phyloP scores from a whole-genome alignment of 2,888 invertebrate genomes.

The Oscheius sp. region DNA sequence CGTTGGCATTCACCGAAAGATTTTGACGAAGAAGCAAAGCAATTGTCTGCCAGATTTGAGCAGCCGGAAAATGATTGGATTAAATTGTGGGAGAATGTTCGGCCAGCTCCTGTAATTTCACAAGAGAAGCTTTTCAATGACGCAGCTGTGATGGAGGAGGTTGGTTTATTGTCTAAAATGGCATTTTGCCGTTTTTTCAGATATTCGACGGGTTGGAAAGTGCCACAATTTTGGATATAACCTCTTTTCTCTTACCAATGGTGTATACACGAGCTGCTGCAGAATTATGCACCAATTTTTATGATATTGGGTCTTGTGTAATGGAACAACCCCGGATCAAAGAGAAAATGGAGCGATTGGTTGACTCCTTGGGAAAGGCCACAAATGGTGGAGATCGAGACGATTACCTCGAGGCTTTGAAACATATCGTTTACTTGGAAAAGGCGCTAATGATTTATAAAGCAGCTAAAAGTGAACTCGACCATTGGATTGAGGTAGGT shows the following conservation, averaged over 20 bases:
- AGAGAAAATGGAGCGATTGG: conserved; percentile 7
- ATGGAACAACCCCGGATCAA: neutral
- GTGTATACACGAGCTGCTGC: conserved; percentile 6
- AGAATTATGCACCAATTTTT: conserved; percentile 1
- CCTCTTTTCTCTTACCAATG: conserved; percentile 1
- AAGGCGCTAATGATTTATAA: conserved; percentile 22
- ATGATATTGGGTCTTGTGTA: neutral
- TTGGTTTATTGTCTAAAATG: conserved; percentile 71
- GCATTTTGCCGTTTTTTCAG: neutral
- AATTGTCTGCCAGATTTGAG: conserved; percentile 78
- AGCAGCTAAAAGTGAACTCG: neutral
- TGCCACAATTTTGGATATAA: neutral
- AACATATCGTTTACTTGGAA: conserved; percentile 13
- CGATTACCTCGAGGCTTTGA: conserved; percentile 31
- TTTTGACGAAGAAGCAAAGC: conserved; percentile 80
- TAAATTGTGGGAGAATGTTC: conserved; percentile 89
- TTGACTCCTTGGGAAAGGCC: neutral
- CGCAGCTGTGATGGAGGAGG: conserved; percentile 92
- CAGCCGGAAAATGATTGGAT: conserved; percentile 92
- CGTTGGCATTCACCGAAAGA: conserved; percentile 98
- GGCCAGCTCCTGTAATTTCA: conserved; percentile 86
- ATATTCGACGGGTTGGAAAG: conserved; percentile 21
- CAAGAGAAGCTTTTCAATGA: conserved; percentile 96
- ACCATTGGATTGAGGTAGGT: neutral
- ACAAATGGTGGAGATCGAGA: conserved; percentile 27